Conservation (phyloP, 2,888 invertebrate species). For the Ophion costatus region DNA sequence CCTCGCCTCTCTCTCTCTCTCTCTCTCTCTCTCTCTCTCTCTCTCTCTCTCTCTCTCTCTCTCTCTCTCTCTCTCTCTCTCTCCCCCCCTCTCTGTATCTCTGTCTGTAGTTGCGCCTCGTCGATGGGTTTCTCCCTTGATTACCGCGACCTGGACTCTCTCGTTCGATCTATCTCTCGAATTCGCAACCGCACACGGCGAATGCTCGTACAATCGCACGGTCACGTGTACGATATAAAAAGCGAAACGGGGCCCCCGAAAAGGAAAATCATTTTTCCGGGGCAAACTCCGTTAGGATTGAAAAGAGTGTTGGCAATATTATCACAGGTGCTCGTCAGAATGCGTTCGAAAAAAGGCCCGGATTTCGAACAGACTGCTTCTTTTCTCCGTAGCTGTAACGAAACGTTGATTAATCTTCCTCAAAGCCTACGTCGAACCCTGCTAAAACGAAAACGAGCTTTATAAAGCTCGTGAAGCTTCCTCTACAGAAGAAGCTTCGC, state of each 20-base stretch:
- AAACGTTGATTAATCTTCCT: too few relatives aligned
- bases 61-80: not conserved
- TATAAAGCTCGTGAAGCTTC: too few relatives aligned
- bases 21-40: not conserved
- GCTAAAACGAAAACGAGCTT: too few relatives aligned
- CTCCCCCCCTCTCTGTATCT: not conserved
- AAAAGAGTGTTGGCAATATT: not conserved
- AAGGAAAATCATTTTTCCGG: constrained; percentile 32
- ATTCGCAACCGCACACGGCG: constrained; percentile 1
- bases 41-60: not conserved
- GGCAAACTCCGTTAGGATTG: constrained; percentile 16
- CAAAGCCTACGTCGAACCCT: too few relatives aligned
- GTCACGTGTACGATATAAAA: constrained; percentile 55
- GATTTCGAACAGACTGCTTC: too few relatives aligned
- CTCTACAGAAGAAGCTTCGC: too few relatives aligned
- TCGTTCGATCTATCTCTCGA: constrained; percentile 43
- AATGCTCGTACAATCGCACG: constrained; percentile 42
- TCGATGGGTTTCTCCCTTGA: constrained; percentile 57
- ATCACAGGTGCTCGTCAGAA: too few relatives aligned
- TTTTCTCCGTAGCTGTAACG: too few relatives aligned
- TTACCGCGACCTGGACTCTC: constrained; percentile 40
- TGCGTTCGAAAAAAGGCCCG: too few relatives aligned
- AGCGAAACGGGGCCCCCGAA: constrained; percentile 24
- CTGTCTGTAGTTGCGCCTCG: constrained; percentile 13
- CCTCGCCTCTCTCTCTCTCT: not conserved